Conservation (phyloP, 2,113 vertebrate species). For the Megaleporinus macrocephalus region DNA sequence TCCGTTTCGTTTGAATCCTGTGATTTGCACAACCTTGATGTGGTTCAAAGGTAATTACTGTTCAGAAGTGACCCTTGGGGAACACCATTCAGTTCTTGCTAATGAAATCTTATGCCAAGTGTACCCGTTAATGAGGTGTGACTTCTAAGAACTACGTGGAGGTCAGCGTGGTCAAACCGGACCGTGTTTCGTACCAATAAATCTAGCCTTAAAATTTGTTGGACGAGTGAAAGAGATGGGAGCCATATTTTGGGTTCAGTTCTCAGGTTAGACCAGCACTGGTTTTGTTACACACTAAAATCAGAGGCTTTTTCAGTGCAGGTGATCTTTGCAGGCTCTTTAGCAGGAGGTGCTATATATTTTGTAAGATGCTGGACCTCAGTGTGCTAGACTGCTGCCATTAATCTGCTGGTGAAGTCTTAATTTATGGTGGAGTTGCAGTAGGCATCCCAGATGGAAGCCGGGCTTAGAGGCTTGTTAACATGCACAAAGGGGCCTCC, state of each 20-base stretch:
- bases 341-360: neutral
- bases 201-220: neutral
- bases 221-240: neutral
- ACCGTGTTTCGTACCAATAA: neutral
- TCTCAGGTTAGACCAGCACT: neutral
- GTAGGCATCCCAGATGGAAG: constrained; percentile 16
- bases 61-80: neutral
- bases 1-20: neutral
- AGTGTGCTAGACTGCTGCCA: neutral
- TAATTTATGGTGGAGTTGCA: constrained; percentile 28
- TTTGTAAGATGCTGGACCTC: neutral
- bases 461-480: constrained; percentile 38
- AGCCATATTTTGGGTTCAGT: neutral
- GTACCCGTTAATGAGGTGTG: constrained; percentile 19
- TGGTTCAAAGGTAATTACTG: constrained; percentile 13
- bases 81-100: neutral
- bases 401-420: constrained; percentile 8
- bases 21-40: constrained; percentile 4
- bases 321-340: neutral
- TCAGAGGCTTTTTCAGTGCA: neutral
- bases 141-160: constrained; percentile 24
- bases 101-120: constrained; percentile 17
- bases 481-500: constrained; percentile 16
- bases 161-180: neutral
- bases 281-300: neutral